Percentiles rank a stretch among this genome's conserved stretches.
These are phyloP conservation scores for Varanus komodoensis DNA, from an alignment of 2,113 vertebrate species.

Conservation along the genomic window DNA sequence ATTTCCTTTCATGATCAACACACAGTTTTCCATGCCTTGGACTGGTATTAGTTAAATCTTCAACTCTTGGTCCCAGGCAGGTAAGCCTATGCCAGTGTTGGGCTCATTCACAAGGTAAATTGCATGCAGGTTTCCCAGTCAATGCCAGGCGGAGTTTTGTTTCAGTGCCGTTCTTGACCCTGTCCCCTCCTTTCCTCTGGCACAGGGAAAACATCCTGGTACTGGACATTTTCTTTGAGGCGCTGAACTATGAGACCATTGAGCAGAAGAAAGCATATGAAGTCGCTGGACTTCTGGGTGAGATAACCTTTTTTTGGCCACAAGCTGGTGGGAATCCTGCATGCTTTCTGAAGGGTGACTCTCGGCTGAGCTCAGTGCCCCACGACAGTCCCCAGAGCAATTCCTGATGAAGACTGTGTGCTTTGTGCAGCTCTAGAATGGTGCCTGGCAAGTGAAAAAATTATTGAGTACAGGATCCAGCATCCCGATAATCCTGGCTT, in stretches of 20 bases:
- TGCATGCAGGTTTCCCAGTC: not conserved
- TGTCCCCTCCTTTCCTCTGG: conserved; percentile 25
- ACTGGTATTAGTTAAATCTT: not conserved
- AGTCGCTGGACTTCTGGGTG: conserved; percentile 95
- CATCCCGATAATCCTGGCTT: too few species aligned
- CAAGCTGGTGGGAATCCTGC: not conserved
- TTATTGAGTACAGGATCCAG: not conserved
- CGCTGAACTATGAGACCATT: conserved; percentile 97
- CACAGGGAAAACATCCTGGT: conserved; percentile 97
- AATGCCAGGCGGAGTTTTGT: not conserved
- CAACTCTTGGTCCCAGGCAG: not conserved
- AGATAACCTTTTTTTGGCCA: conserved; percentile 54
- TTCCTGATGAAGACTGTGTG: too few species aligned
- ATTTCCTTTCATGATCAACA: not conserved
- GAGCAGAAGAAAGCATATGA: conserved; percentile 99
- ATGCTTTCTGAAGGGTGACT: not conserved
- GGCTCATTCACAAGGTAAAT: not conserved
- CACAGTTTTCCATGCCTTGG: not conserved
- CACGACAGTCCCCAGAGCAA: not conserved
- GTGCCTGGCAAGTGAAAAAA: not conserved
- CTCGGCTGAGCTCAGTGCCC: not conserved
- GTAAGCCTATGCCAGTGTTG: not conserved
- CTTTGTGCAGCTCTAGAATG: not conserved
- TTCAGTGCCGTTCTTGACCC: not conserved
- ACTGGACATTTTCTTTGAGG: conserved; percentile 98